A percentile compares a stretch with the other conserved stretches of the same genome.
Conservation (phyloP, 1,140 invertebrate species). For the Condylostylus longicornis region DNA sequence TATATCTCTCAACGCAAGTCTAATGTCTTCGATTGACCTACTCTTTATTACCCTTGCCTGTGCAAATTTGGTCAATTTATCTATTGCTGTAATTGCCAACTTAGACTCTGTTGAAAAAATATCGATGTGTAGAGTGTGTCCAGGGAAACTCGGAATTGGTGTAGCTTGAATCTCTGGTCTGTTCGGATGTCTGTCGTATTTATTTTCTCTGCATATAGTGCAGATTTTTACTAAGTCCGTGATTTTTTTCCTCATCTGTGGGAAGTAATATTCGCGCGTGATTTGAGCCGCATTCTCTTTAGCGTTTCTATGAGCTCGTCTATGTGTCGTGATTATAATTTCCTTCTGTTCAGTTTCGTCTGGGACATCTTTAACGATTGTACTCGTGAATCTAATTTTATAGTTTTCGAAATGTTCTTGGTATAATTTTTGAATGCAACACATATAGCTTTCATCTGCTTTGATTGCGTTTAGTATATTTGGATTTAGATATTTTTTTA, state of each 20-base stretch:
- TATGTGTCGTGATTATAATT: slow-evolving; percentile 4
- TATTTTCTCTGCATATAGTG: slow-evolving; percentile 3
- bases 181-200: slow-evolving; percentile 7
- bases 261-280: slow-evolving; percentile 5
- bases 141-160: slow-evolving; percentile 2
- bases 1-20: slow-evolving; percentile 1
- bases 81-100: slow-evolving; percentile 2
- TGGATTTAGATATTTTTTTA: slow-evolving; percentile 2
- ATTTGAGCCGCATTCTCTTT: slow-evolving; percentile 6
- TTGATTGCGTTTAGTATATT: slow-evolving; percentile 7
- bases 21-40: slow-evolving; percentile 8
- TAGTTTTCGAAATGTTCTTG: slow-evolving; percentile 4
- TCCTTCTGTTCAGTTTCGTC: background rate
- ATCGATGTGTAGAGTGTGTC: slow-evolving; percentile 5
- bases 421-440: slow-evolving; percentile 5
- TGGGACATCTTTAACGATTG: slow-evolving; percentile 4
- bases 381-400: slow-evolving; percentile 7
- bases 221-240: slow-evolving; percentile 3
- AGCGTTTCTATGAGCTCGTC: slow-evolving; percentile 5
- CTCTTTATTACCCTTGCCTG: too few species aligned
- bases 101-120: slow-evolving; percentile 3
- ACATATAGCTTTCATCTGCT: slow-evolving; percentile 1
- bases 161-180: slow-evolving; percentile 3
- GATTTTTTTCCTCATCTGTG: slow-evolving; percentile 3
- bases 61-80: slow-evolving; percentile 8